Base-by-base conservation (phyloP, 2,797 vertebrate genomes). In the Anguilla anguilla region DNA sequence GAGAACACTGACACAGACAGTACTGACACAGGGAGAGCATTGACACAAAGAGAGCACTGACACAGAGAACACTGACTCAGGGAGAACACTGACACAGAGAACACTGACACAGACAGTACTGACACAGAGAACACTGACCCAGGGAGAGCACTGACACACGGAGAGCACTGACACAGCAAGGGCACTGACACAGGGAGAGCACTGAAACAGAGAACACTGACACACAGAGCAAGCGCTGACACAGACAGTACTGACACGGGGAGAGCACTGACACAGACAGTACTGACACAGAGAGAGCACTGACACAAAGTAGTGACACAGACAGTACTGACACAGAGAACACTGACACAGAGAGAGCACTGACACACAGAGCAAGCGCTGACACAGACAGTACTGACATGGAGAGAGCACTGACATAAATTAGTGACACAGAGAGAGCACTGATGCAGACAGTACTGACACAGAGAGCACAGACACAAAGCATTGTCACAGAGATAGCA, bases 221-320 rank as follows among this genome's bases (percentile, higher is more conserved):
- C 10, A 9, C 69, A 10, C 69, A 74, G 5, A 74, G n/a, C 22
- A 17, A 35, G 1, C 59, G 3, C 59, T 61, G 59, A 61, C 19
- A 17, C 15, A 61, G 1, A 61, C 59, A 31, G 6, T 19, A 43
- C 74, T 19, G 3, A 4, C 74, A 79, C 31, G 92, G 97, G 97
- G 94, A 51, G 51, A 25, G 86, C 79, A 61, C 31, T 39, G 86
- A 83, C 81, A 19, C 1, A 31, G 31, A 31, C 31, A 31, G 31
- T 31, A n/a, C n/a, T n/a, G n/a, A 31, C 31, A 31, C 31, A 31
- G 31, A 31, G 31, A 31, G 31, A 31, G 31, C 31, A 35, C 35
- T 35, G 35, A 35, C 35, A 35, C 35, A 35, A 35, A 35, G 35
- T 35, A 35, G 35, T 35, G 35, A 35, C 35, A 35, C 35, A 35